Percentiles rank a stretch among this genome's conserved stretches.
These are phyloP conservation scores for Papilio helenus DNA, from an alignment of 1,140 invertebrate genomes.

Conservation along the genomic window DNA sequence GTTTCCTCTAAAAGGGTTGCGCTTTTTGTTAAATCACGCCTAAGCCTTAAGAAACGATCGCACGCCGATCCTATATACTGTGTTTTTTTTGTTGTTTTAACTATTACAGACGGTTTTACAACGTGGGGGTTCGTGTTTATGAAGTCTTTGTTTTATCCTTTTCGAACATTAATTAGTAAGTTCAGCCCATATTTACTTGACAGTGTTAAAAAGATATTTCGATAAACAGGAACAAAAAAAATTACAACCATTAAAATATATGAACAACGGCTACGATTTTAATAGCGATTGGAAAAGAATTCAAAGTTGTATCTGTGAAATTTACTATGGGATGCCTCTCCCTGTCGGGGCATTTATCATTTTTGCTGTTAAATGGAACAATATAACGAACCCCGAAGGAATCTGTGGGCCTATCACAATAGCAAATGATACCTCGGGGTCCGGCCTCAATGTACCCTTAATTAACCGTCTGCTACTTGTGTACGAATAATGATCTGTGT, in stretches of 20 bases:
- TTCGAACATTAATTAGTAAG: constrained; percentile 72
- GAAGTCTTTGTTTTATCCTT: constrained; percentile 62
- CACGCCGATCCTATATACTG: constrained; percentile 62
- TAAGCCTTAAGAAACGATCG: constrained; percentile 63
- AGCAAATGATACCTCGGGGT: constrained; percentile 78
- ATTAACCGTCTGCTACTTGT: constrained; percentile 72
- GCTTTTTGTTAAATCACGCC: constrained; percentile 77
- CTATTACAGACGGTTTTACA: constrained; percentile 48
- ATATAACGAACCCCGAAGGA: constrained; percentile 74
- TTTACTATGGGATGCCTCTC: constrained; percentile 61
- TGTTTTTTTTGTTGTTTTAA: constrained; percentile 60
- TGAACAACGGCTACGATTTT: constrained; percentile 38
- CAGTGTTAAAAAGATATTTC: constrained; percentile 45
- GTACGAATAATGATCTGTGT: constrained; percentile 54
- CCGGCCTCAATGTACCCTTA: constrained; percentile 72
- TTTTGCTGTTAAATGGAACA: constrained; percentile 78
- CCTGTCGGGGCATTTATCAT: constrained; percentile 77
- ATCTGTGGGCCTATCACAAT: constrained; percentile 74
- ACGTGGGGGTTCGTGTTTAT: constrained; percentile 74
- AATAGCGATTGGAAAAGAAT: constrained; percentile 45
- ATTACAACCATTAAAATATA: constrained; percentile 5
- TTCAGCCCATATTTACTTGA: constrained; percentile 62
- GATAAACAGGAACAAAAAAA: constrained; percentile 43
- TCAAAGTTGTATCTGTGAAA: constrained; percentile 49
- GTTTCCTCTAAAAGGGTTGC: constrained; percentile 77